Evolutionary conservation across 2,797 vertebrate species (phyloP), one percentile per base, ranked within the genome.

Genomic region (Euphonia xanthogaster): DNA sequence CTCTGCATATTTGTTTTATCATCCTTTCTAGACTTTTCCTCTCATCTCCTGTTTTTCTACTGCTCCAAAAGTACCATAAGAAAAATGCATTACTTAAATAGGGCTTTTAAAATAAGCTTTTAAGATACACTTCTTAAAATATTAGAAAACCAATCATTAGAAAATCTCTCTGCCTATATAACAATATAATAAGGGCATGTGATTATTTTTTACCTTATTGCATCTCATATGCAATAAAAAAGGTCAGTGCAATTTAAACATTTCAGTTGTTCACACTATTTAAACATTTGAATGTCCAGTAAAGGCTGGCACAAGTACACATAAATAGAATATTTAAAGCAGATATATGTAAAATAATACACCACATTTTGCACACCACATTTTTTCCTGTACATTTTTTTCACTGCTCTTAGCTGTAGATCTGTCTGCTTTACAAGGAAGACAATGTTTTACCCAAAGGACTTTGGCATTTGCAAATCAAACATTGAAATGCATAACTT

Each of bases 91-190:
- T 8, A 13, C 62, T 79, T 83, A 42, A 78, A 81, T 30, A 68
- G 6, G 73, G 44, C 8, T 35, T 11, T 61, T 87, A 53, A 55
- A 63, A 85, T 24, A 50, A 61, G 3, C 10, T 71, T 88, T 74
- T 23, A 58, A n/a, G 2, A 10, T 10, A 25, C 8, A 23, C 10
- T 57, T 86, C 22, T 3, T 33, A 74, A 74, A 87, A 53, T 40
- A 61, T 19, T 61, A 77, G 20, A 53, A 66, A 61, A 57, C 0
- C 0, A 1, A 40, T 24, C 3, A 33, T 57, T 73, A 73, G 10
- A 61, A 71, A 80, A 47, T 24, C 1, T 71, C 1, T 51, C 5
- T 65, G 4, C 35, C 18, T 51, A 5, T 51, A 5, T 42, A 23
- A 24, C 11, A 44, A 12, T 24, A 19, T 51, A 66, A 50, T 22